Evolutionary conservation across 2,797 vertebrate species (phyloP).

Genomic region (Phrynocephalus forsythii): DNA sequence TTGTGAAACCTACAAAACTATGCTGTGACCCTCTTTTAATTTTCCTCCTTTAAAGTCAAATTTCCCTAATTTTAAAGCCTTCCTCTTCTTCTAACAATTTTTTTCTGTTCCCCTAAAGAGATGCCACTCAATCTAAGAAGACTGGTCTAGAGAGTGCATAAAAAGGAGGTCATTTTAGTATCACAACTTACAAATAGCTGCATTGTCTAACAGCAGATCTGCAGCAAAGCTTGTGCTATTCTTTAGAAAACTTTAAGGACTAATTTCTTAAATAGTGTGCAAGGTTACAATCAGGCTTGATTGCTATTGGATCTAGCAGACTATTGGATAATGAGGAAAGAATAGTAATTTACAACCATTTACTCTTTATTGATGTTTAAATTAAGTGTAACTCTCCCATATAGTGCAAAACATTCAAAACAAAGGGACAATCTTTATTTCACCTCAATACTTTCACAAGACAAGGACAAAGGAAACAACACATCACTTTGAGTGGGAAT

Average conservation of each 20-base stretch:
- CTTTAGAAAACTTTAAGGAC: slow-evolving; percentile 67
- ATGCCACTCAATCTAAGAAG: background rate
- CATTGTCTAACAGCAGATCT: slow-evolving; percentile 43
- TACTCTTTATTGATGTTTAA: slow-evolving; percentile 72
- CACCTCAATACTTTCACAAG: slow-evolving; percentile 57
- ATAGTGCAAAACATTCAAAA: slow-evolving; percentile 62
- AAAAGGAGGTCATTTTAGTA: background rate
- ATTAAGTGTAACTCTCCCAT: slow-evolving; percentile 61
- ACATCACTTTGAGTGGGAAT: background rate
- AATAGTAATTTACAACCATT: slow-evolving; percentile 69
- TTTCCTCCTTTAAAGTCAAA: background rate
- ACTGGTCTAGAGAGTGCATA: background rate
- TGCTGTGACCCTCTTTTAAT: background rate
- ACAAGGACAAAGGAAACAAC: slow-evolving; percentile 37
- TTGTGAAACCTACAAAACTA: background rate
- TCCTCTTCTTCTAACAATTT: background rate
- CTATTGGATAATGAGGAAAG: slow-evolving; percentile 65
- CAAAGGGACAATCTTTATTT: slow-evolving; percentile 67
- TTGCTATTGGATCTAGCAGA: slow-evolving; percentile 69
- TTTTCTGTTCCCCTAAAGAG: background rate
- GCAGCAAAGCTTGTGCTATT: slow-evolving; percentile 51
- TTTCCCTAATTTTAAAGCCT: background rate
- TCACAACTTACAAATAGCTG: background rate
- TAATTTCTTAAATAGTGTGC: slow-evolving; percentile 63
- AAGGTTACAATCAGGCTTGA: slow-evolving; percentile 69